Evolutionary conservation across 30 jellyfish, hydroid and myxozoan species (phyloP).

Genomic region (Aurelia sp.): DNA sequence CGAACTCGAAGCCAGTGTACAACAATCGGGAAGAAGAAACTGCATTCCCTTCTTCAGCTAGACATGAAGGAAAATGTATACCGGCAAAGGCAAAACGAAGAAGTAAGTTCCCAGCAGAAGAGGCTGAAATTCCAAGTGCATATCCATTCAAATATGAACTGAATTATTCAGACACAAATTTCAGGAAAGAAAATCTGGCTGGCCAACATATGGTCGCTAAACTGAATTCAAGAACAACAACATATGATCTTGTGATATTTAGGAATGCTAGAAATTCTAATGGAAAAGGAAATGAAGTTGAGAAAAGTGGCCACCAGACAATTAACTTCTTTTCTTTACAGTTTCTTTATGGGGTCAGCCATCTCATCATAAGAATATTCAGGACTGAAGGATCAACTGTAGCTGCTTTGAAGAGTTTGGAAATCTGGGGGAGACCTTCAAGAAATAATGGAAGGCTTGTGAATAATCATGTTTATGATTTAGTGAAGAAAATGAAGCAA

Average conservation of each 20-base stretch:
- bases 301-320: neutral
- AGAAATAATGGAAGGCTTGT: neutral
- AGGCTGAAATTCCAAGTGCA: neutral
- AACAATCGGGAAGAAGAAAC: no score
- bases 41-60: no score
- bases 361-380: slow-evolving; percentile 26
- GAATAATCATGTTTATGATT: slow-evolving; percentile 2
- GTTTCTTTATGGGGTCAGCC: slow-evolving; percentile 37
- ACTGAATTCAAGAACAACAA: slow-evolving; percentile 21
- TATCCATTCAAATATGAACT: slow-evolving; percentile 45
- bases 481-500: neutral
- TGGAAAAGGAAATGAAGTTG: slow-evolving; percentile 5
- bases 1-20: slow-evolving; percentile 11
- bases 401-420: slow-evolving; percentile 63
- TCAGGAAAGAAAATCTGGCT: slow-evolving; percentile 40
- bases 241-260: slow-evolving; percentile 4
- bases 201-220: slow-evolving; percentile 43
- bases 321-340: slow-evolving; percentile 20
- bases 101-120: neutral
- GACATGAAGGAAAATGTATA: neutral
- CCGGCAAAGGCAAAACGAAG: neutral
- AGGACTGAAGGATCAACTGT: slow-evolving; percentile 65
- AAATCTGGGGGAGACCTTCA: slow-evolving; percentile 88
- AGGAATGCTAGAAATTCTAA: slow-evolving; percentile 14
- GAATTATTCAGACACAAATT: slow-evolving; percentile 47